Conservation (phyloP, 2,888 invertebrate species). For the Camponotus fellah region DNA sequence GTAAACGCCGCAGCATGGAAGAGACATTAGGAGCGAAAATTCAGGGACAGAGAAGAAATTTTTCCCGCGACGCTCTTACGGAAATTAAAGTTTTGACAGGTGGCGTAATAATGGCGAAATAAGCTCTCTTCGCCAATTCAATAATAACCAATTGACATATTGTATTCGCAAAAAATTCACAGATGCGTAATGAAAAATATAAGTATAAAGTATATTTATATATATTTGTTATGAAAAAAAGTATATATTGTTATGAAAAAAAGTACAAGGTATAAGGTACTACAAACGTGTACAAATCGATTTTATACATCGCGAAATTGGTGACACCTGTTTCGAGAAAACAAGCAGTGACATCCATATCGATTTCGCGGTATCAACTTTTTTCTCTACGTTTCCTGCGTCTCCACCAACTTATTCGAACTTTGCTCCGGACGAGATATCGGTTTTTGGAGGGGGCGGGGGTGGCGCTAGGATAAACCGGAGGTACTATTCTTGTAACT, state of each 20-base stretch:
- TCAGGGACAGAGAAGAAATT: conserved; percentile 32
- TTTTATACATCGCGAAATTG: conserved; percentile 47
- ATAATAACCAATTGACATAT: conserved; percentile 40
- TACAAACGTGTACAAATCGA: conserved; percentile 29
- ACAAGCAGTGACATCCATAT: conserved; percentile 21
- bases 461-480: conserved; percentile 41
- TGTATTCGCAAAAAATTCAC: conserved; percentile 1
- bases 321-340: conserved; percentile 38
- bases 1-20: conserved; percentile 52
- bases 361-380: conserved; percentile 35
- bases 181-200: neutral
- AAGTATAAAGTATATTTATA: neutral
- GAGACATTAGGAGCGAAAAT: conserved; percentile 39
- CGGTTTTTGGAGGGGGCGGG: conserved; percentile 21
- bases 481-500: conserved; percentile 53
- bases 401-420: conserved; percentile 40
- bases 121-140: conserved; percentile 30
- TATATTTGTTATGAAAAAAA: neutral
- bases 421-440: conserved; percentile 41
- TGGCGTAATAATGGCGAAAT: conserved; percentile 22
- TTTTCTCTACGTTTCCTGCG: conserved; percentile 26
- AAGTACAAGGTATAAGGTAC: neutral
- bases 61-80: conserved; percentile 45
- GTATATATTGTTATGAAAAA: too few species aligned
- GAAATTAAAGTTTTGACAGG: conserved; percentile 51